phyloP scores from a whole-genome alignment of 2,797 vertebrate species.

The Artibeus lituratus region DNA sequence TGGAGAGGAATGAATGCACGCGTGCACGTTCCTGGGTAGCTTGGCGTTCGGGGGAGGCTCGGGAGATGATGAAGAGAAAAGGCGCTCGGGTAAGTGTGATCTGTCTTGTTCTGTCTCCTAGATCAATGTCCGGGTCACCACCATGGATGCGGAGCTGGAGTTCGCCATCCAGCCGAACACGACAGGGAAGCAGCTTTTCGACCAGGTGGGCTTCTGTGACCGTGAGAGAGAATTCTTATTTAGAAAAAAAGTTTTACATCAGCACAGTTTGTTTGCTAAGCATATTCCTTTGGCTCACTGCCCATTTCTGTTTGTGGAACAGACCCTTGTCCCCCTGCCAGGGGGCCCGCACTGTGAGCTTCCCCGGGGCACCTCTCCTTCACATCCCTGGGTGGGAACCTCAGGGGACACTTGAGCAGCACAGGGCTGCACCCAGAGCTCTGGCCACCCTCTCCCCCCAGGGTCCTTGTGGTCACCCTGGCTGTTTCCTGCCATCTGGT shows the following conservation, averaged over 20 bases:
- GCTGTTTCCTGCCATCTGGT: background rate
- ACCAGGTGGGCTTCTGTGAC: slow-evolving; percentile 89
- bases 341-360: background rate
- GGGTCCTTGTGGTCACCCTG: background rate
- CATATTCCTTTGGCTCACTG: background rate
- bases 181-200: slow-evolving; percentile 96
- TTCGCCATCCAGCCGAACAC: slow-evolving; percentile 97
- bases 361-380: background rate
- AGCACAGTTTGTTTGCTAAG: background rate
- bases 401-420: background rate
- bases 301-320: background rate
- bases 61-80: too few relatives aligned
- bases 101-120: slow-evolving; percentile 70
- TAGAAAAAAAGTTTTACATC: background rate
- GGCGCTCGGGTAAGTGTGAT: background rate
- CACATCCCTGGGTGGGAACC: background rate
- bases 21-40: rapidly evolving
- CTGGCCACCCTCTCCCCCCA: background rate
- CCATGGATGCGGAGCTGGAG: slow-evolving; percentile 98
- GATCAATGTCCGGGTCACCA: slow-evolving; percentile 97
- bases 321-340: too few relatives aligned
- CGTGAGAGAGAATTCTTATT: background rate
- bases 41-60: background rate
- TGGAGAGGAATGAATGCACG: rapidly evolving
- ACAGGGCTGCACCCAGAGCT: background rate